These are phyloP conservation scores for Sebastiscus tertius DNA, from an alignment of 2,797 vertebrate genomes.

Conservation along the genomic window DNA sequence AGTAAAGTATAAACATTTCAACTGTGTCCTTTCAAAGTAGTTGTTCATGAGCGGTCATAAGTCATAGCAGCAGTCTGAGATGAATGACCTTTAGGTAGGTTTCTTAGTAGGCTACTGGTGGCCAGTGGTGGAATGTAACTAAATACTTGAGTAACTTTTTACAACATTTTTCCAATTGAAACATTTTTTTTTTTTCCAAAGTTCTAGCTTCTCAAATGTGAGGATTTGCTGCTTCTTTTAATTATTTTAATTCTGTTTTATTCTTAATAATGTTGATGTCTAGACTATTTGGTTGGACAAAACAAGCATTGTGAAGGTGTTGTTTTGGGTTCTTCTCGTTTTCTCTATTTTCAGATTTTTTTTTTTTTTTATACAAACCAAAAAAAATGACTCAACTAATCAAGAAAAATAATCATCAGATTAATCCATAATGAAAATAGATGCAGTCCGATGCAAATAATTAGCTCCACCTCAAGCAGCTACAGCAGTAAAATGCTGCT, in stretches of 20 bases:
- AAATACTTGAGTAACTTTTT: background rate
- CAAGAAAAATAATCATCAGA: background rate
- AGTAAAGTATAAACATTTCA: background rate
- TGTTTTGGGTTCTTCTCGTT: too few species aligned
- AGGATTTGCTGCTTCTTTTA: background rate
- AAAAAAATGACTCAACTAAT: background rate
- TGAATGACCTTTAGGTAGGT: background rate
- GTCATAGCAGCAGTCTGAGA: background rate
- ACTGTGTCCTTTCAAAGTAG: background rate
- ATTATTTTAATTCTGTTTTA: background rate
- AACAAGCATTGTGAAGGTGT: background rate
- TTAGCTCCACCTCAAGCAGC: background rate
- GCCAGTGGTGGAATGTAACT: background rate
- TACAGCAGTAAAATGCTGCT: background rate
- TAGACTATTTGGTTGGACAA: background rate
- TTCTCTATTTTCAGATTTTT: background rate
- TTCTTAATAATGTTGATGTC: background rate
- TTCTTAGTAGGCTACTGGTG: background rate
- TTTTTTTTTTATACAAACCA: background rate
- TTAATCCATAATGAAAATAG: too few species aligned
- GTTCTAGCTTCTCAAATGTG: background rate
- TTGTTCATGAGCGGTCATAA: background rate
- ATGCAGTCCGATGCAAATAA: background rate
- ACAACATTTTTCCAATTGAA: background rate
- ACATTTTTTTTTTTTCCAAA: background rate